Evolutionary conservation across 30 jellyfish, hydroid and myxozoan genomes (phyloP), one percentile per base, ranked within the genome.

Genomic region (Rhopilema esculentum): DNA sequence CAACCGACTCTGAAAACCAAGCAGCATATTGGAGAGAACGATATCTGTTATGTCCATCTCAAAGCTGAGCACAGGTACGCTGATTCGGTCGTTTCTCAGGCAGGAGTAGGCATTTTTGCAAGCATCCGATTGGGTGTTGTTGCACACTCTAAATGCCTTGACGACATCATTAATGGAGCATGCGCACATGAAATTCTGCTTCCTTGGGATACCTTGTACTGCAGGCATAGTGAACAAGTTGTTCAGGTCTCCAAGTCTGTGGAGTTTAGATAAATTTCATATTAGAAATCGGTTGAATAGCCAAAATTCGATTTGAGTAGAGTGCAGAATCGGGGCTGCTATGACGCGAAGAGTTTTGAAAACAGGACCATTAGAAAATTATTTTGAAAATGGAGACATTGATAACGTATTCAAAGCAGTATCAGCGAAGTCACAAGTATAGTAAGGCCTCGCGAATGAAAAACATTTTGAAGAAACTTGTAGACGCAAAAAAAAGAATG

Each of bases 11-110:
- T 72, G 94, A 40, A 72, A 66, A 1, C 94, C 94, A 19, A 76
- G 66, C 51, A 85, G 79, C 94, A 85, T 85, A 49, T 85, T 85
- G 75, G 94, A 85, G 27, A 85, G 79, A 64, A 85, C 85, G 7
- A 85, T 85, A 51, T 85, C 94, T 0, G 95, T 87, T 25, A 87
- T 87, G 79, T 87, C 95, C 95, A 77, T 87, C 30, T 87, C 95
- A 27, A 87, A 87, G 71, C 90, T 87, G 61, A 87, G 79, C 85
- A 87, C 31, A 0, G 95, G 95, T 1, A 77, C 90, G 27, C 87
- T 77, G 87, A 77, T 61, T 12, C 90, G 80, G 85, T 87, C 90
- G 75, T 77, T 79, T 62, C 90, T 67, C 48, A 52, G 90, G 86
- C 95, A 87, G 33, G 61, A 53, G 74, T 85, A 85, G 12, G 94